Evolutionary conservation across 2,113 vertebrate genomes (phyloP), one percentile per base, ranked within the genome.

Genomic region (Emydura subglobosa): DNA sequence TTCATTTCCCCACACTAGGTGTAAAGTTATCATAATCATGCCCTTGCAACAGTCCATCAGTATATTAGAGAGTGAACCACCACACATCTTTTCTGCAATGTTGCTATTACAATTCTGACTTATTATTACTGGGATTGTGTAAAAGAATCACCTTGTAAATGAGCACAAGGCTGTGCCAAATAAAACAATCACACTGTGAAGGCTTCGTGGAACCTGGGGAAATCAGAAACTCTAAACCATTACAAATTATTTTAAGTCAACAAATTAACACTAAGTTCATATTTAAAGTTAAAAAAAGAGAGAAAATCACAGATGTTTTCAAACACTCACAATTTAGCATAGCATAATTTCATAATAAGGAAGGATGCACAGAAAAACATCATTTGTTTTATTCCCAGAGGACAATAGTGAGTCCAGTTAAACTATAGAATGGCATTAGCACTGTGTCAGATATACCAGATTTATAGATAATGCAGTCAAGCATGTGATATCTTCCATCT

Each of bases 71-170:
- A 65, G 3, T 0, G 21, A 92, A 82, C 53, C 53, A 44, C 34
- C 44, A 4, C 11, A 50, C 2, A 1, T 79, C n/a, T 89, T 87
- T 93, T 79, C 39, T n/a, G 54, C 79, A 84, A 94, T 61, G 19
- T 34, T 50, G 19, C 47, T 61, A 53, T 83, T 10, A 82, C 39
- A 16, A 2, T 51, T 74, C 55, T 87, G 90, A 87, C 72, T 90
- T 79, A 44, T 61, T 34, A 19, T 25, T 21, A 3, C 7, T 2
- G 7, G 50, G 5, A 49, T 68, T 44, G 14, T 81, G 74, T 54
- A 68, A 89, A 84, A 31, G 79, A 74, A 90, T 92, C 42, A 84
- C n/a, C 19, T 91, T 95, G 92, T 76, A 88, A 92, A 91, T 91
- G 42, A 90, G 61, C n/a, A 83, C 82, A 49, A n/a, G 91, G 29